Evolutionary conservation across 2,888 invertebrate genomes (phyloP).

Genomic region (Dione vanillae): DNA sequence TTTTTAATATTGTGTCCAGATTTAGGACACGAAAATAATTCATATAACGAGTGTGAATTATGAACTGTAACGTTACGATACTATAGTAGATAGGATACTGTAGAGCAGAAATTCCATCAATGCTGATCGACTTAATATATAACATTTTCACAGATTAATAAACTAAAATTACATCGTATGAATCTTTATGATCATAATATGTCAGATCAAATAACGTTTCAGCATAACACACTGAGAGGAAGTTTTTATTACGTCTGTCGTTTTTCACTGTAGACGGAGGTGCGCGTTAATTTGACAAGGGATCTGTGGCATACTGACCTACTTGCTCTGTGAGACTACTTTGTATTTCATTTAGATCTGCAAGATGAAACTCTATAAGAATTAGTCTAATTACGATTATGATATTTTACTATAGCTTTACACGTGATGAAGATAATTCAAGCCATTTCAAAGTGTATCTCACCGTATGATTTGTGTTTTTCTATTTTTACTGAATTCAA

Average conservation of each 20-base stretch:
- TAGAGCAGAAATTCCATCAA: background rate
- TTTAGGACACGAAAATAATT: too few species aligned
- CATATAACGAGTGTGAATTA: too few species aligned
- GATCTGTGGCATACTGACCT: constrained; percentile 72
- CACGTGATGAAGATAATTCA: background rate
- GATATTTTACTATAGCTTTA: background rate
- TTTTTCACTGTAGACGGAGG: constrained; percentile 77
- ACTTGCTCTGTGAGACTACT: constrained; percentile 57
- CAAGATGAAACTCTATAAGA: constrained; percentile 17
- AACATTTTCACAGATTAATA: background rate
- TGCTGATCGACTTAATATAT: background rate
- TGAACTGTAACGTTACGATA: background rate
- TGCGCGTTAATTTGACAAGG: constrained; percentile 82
- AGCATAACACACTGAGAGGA: constrained; percentile 54
- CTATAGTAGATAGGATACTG: background rate
- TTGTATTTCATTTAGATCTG: constrained; percentile 34
- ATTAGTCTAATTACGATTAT: constrained; percentile 25
- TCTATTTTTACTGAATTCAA: background rate
- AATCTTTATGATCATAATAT: constrained; percentile 2
- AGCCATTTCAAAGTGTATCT: background rate
- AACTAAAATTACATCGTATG: background rate
- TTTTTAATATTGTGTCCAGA: too few species aligned
- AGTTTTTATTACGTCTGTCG: constrained; percentile 60
- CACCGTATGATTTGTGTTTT: background rate
- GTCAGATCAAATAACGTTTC: constrained; percentile 34